phyloP scores from a whole-genome alignment of 2,797 vertebrate species.

The Phylloscopus collybita region DNA sequence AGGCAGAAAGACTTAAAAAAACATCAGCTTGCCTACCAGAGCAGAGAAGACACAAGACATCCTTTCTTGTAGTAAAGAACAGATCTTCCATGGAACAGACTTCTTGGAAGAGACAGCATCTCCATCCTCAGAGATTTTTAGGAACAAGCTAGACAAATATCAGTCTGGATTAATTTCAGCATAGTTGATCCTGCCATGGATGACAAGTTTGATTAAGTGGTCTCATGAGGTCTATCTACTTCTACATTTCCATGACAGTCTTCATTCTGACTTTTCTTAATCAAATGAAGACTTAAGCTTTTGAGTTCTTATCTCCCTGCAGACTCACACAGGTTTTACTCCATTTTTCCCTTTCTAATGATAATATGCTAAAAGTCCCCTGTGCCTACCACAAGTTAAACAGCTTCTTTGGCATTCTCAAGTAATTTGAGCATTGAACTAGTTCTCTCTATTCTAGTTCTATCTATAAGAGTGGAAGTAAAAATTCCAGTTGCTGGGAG shows the following conservation, averaged over 20 bases:
- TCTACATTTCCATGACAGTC: neutral
- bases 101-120: neutral
- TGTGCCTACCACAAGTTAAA: neutral
- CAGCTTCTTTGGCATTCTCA: neutral
- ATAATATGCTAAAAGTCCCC: neutral
- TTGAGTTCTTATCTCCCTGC: neutral
- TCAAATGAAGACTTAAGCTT: constrained; percentile 20
- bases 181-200: neutral
- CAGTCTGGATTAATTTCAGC: constrained; percentile 13
- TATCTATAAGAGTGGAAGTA: neutral
- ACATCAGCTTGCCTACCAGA: neutral
- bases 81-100: neutral
- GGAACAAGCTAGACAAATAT: constrained; percentile 5
- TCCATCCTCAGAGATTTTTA: neutral
- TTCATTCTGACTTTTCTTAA: constrained; percentile 30
- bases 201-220: constrained; percentile 13
- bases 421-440: neutral
- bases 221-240: neutral
- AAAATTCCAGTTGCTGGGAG: neutral
- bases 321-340: neutral
- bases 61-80: neutral
- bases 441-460: neutral
- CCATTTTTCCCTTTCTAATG: neutral
- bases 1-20: neutral
- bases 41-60: neutral